Evolutionary conservation across 37 sponge, comb jelly and placozoan species (phyloP).

Genomic region (Dysidea cf. avara): DNA sequence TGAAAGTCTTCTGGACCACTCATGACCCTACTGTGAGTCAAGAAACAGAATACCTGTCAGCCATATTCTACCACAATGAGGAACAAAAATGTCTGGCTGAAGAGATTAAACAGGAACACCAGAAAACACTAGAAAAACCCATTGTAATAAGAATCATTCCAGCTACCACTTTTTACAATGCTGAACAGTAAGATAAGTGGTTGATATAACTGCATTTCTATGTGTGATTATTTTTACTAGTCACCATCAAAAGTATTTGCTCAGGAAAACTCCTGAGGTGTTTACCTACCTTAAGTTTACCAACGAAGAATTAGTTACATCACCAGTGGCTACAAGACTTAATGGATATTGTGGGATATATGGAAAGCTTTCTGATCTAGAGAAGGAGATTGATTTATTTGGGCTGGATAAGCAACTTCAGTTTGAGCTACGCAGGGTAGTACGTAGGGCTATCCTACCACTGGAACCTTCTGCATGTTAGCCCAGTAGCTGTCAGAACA

Average conservation of each 20-base stretch:
- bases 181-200: conserved; percentile 94
- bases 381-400: conserved; percentile 73
- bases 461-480: not conserved
- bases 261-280: conserved; percentile 72
- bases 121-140: conserved; percentile 59
- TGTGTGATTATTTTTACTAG: too few species aligned
- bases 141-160: conserved; percentile 69
- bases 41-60: conserved; percentile 94
- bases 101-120: conserved; percentile 67
- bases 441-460: conserved; percentile 35
- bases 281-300: conserved; percentile 56
- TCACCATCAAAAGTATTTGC: conserved; percentile 95
- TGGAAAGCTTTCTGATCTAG: conserved; percentile 48
- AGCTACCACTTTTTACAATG: conserved; percentile 85
- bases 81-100: conserved; percentile 80
- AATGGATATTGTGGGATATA: conserved; percentile 91
- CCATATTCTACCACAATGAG: conserved; percentile 88
- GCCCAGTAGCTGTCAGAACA: too few species aligned
- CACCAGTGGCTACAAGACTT: conserved; percentile 69
- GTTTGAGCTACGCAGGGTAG: conserved; percentile 38
- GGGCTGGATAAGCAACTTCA: conserved; percentile 30
- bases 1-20: conserved; percentile 90
- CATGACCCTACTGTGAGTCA: conserved; percentile 84
- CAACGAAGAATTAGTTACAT: conserved; percentile 76
- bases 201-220: too few species aligned